Percentiles rank a stretch among this genome's conserved stretches.
These are phyloP conservation scores for Ammospiza maritima DNA, from an alignment of 2,797 vertebrate species.

Conservation along the genomic window DNA sequence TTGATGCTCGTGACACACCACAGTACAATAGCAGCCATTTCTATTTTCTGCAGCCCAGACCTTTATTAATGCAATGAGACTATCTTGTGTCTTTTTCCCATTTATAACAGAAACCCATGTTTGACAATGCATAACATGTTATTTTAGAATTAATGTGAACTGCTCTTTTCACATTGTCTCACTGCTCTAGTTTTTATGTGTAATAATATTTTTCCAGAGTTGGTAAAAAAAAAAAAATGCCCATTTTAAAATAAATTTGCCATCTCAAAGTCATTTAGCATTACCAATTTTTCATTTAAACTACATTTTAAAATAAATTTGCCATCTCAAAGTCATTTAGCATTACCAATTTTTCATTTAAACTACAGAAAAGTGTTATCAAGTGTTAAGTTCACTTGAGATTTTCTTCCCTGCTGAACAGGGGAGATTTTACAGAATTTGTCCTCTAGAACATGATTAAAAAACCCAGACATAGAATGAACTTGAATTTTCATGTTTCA, in stretches of 20 bases:
- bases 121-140: background rate
- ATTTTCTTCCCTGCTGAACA: background rate
- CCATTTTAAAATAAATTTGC: background rate
- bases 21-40: background rate
- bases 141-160: background rate
- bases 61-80: background rate
- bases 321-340: background rate
- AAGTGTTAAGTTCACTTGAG: background rate
- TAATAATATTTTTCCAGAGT: background rate
- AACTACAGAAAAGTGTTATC: background rate
- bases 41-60: background rate
- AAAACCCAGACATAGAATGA: background rate
- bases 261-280: background rate
- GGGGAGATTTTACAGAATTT: background rate
- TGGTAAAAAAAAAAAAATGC: background rate
- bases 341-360: background rate
- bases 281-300: background rate
- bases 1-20: background rate
- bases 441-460: background rate
- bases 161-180: background rate
- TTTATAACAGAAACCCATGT: background rate
- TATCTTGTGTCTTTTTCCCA: background rate
- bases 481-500: background rate
- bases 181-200: background rate
- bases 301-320: background rate